Evolutionary conservation across 92 coral and sea anemone genomes (phyloP), one percentile per base, ranked within the genome.

Genomic region (Phenganax subtilis): DNA sequence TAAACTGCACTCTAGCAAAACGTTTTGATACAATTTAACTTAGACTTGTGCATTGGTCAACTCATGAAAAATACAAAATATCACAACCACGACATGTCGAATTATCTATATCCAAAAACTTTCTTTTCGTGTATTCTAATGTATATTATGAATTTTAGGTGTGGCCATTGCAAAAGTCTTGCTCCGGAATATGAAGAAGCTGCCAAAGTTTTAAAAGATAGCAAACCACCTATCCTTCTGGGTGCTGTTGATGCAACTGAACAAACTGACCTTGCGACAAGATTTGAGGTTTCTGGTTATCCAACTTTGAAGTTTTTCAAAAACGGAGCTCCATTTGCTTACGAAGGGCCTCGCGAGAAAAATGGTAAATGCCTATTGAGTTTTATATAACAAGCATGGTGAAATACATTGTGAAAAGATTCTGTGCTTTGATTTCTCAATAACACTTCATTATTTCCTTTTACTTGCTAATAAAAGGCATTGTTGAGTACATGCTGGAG

Each of bases 141-240:
- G 60, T 10, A 10, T 56, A 56, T 15, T 10, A 15, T 15, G 3
- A 56, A 2, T 10, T 2, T 69, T n/a, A 94, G 98, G 98, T 94
- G 98, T 90, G 98, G 98, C 7, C 98, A 94, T 82, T 94, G 98
- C 67, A 92, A 94, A 80, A 17, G 84, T 0, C 85, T 94, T 61
- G 98, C 97, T 17, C 98, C 98, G 14, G 91, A 89, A 64, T 94
- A 94, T 85, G 94, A 92, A 56, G 92, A 92, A 84, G 98, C 98
- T 67, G 98, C 98, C 6, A 89, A 90, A 80, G 88, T 75, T 63
- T 86, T 94, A 88, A 94, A 94, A 80, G 72, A 66, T 47, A 89
- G 71, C 63, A 86, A 86, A n/a, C 98, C 94, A 20, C 98, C 98
- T 75, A 97, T 94, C 7, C 76, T 89, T 12, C 84, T 94, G 72